phyloP scores from a whole-genome alignment of 2,888 invertebrate genomes.

The Bedellia somnulentella region DNA sequence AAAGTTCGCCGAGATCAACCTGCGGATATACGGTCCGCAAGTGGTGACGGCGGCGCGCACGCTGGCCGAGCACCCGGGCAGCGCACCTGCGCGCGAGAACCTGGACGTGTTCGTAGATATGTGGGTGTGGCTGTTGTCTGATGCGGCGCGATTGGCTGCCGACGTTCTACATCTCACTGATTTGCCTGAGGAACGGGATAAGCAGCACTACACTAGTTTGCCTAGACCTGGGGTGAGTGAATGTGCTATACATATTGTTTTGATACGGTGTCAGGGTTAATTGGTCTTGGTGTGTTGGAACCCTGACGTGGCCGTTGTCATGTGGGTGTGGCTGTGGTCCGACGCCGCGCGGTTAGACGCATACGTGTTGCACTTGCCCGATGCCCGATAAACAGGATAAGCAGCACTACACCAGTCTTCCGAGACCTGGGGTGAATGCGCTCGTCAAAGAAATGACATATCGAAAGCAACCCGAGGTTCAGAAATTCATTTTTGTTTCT shows the following conservation, averaged over 20 bases:
- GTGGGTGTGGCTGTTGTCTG: slow-evolving; percentile 93
- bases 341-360: slow-evolving; percentile 90
- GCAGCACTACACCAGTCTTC: slow-evolving; percentile 84
- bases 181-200: slow-evolving; percentile 46
- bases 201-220: slow-evolving; percentile 81
- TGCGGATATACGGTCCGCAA: slow-evolving; percentile 94
- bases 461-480: no score
- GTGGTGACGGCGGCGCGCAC: slow-evolving; percentile 92
- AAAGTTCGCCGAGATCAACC: slow-evolving; percentile 93
- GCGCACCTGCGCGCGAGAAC: slow-evolving; percentile 96
- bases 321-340: slow-evolving; percentile 92
- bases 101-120: slow-evolving; percentile 92
- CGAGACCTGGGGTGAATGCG: slow-evolving; percentile 90
- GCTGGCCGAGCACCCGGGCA: slow-evolving; percentile 86
- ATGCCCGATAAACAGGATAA: slow-evolving; percentile 54
- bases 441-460: no score
- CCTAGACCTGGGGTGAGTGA: slow-evolving; percentile 89
- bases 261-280: no score
- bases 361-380: slow-evolving; percentile 81
- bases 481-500: no score
- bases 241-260: no score
- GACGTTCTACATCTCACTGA: slow-evolving; percentile 83
- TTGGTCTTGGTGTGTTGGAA: slow-evolving; percentile 96
- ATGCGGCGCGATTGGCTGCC: slow-evolving; percentile 87
- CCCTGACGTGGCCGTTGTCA: slow-evolving; percentile 90